These are phyloP conservation scores for Trissonchulus sp. DNA, from an alignment of 2,888 invertebrate genomes.

Conservation along the genomic window DNA sequence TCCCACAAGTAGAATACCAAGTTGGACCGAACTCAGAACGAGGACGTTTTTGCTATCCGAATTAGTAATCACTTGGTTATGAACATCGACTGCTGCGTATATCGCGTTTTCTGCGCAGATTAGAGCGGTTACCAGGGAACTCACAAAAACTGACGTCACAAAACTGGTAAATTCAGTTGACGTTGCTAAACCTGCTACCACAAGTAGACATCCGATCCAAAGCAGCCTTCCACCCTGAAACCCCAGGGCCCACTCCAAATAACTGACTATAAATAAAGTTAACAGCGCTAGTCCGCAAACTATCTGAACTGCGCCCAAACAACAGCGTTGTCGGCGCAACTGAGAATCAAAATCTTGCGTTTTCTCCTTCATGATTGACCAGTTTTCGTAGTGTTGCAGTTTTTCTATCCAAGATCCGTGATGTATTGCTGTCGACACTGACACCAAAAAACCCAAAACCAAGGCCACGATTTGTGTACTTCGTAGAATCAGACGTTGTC, in stretches of 20 bases:
- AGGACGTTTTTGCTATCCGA: constrained; percentile 35
- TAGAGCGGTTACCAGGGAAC: constrained; percentile 42
- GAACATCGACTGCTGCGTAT: constrained; percentile 21
- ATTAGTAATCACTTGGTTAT: constrained; percentile 40
- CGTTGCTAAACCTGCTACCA: constrained; percentile 43
- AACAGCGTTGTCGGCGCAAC: constrained; percentile 22
- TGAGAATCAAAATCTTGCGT: background rate
- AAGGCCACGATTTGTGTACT: background rate
- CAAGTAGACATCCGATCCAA: constrained; percentile 45
- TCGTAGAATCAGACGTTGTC: background rate
- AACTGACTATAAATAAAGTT: constrained; percentile 44
- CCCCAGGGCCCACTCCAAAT: constrained; percentile 46
- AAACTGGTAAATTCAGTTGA: constrained; percentile 42
- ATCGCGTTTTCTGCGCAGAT: constrained; percentile 43
- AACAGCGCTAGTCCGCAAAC: constrained; percentile 46
- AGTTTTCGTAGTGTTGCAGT: background rate
- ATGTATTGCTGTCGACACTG: background rate
- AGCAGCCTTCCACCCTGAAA: constrained; percentile 47
- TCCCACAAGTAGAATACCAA: constrained; percentile 33
- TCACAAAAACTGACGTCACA: constrained; percentile 42
- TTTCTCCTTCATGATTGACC: background rate
- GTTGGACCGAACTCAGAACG: constrained; percentile 44
- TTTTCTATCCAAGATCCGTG: background rate
- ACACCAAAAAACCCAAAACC: background rate
- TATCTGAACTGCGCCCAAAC: constrained; percentile 42